These are phyloP conservation scores for Spilosoma lubricipeda DNA, from an alignment of 2,888 invertebrate genomes.

Conservation along the genomic window DNA sequence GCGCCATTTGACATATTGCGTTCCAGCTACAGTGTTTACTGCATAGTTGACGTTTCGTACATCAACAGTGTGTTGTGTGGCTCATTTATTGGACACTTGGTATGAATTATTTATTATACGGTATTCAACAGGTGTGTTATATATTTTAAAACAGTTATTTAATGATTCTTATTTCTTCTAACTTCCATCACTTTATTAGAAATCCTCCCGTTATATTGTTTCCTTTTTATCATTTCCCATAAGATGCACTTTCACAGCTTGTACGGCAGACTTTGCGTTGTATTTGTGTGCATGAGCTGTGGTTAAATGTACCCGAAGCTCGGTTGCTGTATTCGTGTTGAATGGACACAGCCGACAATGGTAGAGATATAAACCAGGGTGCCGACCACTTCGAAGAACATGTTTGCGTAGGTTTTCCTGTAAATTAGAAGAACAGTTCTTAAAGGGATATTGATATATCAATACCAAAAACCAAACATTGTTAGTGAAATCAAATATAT, in stretches of 20 bases:
- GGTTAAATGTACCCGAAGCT: slow-evolving; percentile 89
- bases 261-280: slow-evolving; percentile 80
- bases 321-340: slow-evolving; percentile 89
- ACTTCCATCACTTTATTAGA: not conserved
- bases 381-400: slow-evolving; percentile 91
- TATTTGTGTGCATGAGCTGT: slow-evolving; percentile 85
- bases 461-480: not conserved
- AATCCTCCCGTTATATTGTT: not conserved
- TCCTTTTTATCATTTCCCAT: slow-evolving; percentile 42
- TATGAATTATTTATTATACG: not conserved
- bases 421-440: slow-evolving; percentile 38
- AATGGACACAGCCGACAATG: slow-evolving; percentile 89
- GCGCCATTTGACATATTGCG: slow-evolving; percentile 40
- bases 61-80: not conserved
- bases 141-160: not conserved
- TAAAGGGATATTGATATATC: not conserved
- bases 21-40: slow-evolving; percentile 30
- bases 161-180: not conserved
- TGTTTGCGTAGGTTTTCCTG: slow-evolving; percentile 96
- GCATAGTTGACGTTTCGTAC: not conserved
- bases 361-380: slow-evolving; percentile 92
- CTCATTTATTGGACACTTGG: not conserved
- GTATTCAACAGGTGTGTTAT: not conserved
- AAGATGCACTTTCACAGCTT: slow-evolving; percentile 71
- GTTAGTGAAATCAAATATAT: not conserved